These are phyloP conservation scores for Sceloporus undulatus DNA, from an alignment of 2,113 vertebrate species.

Conservation along the genomic window DNA sequence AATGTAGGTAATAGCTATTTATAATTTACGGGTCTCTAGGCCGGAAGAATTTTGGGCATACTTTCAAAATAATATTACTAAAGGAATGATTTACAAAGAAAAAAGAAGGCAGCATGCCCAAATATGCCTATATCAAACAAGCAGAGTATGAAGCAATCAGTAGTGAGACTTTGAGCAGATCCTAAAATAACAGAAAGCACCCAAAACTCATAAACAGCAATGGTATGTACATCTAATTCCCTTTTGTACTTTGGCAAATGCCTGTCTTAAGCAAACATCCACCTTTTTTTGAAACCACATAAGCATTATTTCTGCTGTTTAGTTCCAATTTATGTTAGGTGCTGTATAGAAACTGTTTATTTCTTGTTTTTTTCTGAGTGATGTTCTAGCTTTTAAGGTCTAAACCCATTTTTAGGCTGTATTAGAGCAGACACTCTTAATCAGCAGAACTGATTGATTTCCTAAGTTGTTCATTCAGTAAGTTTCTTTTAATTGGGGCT, in stretches of 20 bases:
- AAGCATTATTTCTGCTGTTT: neutral
- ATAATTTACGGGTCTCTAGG: constrained; percentile 39
- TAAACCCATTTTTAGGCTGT: neutral
- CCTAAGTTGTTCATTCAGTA: too few relatives aligned
- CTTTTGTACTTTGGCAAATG: constrained; percentile 22
- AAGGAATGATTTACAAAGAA: constrained; percentile 39
- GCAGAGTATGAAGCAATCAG: constrained; percentile 43
- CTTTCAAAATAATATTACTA: constrained; percentile 34
- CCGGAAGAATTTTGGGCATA: constrained; percentile 40
- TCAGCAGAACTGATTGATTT: too few relatives aligned
- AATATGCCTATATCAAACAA: constrained; percentile 44
- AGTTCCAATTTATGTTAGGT: neutral
- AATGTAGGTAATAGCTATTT: constrained; percentile 31
- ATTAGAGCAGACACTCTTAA: neutral
- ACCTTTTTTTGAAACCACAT: constrained; percentile 8
- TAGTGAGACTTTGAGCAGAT: constrained; percentile 27
- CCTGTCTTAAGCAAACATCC: constrained; percentile 3
- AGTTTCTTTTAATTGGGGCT: too few relatives aligned
- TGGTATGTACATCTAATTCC: constrained; percentile 22
- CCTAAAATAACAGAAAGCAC: constrained; percentile 29
- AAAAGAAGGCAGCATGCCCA: constrained; percentile 27
- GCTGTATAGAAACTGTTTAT: neutral
- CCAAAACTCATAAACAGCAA: constrained; percentile 35
- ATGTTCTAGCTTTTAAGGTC: neutral
- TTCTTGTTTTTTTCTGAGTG: neutral